Evolutionary conservation across 1,140 invertebrate species (phyloP).

Genomic region (Magallana angulata): DNA sequence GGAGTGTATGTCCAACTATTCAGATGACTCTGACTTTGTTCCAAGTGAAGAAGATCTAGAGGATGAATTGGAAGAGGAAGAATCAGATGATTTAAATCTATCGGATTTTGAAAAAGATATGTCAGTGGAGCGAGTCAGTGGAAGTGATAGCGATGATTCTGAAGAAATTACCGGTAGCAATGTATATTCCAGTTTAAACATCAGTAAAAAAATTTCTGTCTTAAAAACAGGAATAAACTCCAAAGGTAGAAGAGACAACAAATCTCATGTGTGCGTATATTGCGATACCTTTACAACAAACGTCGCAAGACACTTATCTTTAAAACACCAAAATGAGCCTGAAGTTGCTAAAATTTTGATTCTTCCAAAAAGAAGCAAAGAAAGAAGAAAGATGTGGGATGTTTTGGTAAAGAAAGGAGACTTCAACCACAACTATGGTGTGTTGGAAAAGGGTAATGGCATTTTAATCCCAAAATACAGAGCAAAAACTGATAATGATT

Average conservation of each 20-base stretch:
- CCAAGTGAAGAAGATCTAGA: background rate
- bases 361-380: constrained; percentile 13
- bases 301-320: constrained; percentile 28
- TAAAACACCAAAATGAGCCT: constrained; percentile 1
- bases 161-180: background rate
- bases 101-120: too few species aligned
- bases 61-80: background rate
- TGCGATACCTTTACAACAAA: constrained; percentile 28
- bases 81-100: background rate
- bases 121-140: background rate
- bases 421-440: constrained; percentile 29
- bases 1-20: too few species aligned
- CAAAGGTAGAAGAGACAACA: constrained; percentile 21
- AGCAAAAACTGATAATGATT: background rate
- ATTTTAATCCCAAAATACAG: constrained; percentile 43
- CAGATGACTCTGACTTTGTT: background rate
- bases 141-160: background rate
- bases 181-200: background rate
- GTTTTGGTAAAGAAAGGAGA: constrained; percentile 27
- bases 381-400: constrained; percentile 31
- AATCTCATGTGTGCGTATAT: constrained; percentile 30
- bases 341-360: constrained; percentile 38
- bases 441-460: constrained; percentile 23
- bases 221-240: background rate
- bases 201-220: background rate